Evolutionary conservation across 2,113 vertebrate genomes (phyloP).

Genomic region (Eulacestoma nigropectus): DNA sequence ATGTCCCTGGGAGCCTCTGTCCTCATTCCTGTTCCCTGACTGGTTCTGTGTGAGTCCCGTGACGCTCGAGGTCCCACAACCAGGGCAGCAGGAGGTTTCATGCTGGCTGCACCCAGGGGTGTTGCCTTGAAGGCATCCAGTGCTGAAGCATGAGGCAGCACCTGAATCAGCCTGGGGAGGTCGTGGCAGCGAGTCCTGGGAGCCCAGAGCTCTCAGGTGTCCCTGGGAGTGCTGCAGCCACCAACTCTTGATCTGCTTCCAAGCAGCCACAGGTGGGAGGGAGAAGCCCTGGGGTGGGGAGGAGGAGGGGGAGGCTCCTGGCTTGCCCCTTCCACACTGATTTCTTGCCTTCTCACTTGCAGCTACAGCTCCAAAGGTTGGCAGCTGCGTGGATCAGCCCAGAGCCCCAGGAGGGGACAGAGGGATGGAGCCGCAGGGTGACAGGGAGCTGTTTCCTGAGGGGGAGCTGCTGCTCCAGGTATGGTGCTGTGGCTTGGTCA

Average conservation of each 20-base stretch:
- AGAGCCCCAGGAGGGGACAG: neutral
- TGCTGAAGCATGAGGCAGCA: neutral
- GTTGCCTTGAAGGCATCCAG: neutral
- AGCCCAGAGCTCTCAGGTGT: neutral
- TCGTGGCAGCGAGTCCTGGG: neutral
- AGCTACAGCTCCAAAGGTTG: slow-evolving; percentile 66
- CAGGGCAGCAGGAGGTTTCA: neutral
- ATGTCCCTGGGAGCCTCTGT: neutral
- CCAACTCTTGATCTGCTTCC: neutral
- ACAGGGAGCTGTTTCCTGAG: slow-evolving; percentile 71
- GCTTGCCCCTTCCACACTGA: neutral
- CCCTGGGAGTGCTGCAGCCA: rapidly evolving
- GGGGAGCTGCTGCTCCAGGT: slow-evolving; percentile 83
- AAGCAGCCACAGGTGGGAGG: neutral
- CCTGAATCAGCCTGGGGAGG: neutral
- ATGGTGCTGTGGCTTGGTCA: rapidly evolving
- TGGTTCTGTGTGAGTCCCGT: rapidly evolving
- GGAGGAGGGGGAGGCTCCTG: neutral
- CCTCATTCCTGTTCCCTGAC: neutral
- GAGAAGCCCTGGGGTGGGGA: neutral
- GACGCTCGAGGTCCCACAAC: rapidly evolving
- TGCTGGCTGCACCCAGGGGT: neutral
- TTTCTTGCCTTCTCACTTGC: neutral
- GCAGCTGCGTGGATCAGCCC: neutral
- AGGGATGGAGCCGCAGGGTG: neutral